phyloP scores from a whole-genome alignment of 2,797 vertebrate species.

The Gymnocypris eckloni region DNA sequence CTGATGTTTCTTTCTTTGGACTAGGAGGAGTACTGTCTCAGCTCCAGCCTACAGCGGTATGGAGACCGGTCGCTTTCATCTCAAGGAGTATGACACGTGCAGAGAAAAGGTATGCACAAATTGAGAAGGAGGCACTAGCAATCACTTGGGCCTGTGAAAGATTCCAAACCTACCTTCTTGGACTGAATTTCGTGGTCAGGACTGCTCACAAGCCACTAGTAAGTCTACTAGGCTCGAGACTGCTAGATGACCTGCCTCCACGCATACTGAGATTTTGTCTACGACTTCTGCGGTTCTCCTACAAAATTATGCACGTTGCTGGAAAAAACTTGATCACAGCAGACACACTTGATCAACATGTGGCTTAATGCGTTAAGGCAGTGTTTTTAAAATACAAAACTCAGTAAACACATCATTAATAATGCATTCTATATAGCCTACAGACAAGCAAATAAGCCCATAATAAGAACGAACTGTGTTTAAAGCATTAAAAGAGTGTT shows the following conservation, averaged over 20 bases:
- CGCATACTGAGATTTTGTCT: neutral
- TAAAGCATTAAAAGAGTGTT: too few relatives aligned
- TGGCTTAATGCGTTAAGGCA: too few relatives aligned
- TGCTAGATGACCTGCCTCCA: slow-evolving; percentile 31
- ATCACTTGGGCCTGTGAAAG: slow-evolving; percentile 27
- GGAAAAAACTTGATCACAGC: slow-evolving; percentile 33
- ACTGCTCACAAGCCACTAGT: slow-evolving; percentile 38
- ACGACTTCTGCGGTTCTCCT: slow-evolving; percentile 7
- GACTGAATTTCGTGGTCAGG: slow-evolving; percentile 13
- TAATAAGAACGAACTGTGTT: too few relatives aligned
- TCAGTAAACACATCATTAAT: too few relatives aligned
- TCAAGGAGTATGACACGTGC: neutral
- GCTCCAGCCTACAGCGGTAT: neutral
- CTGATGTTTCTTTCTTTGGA: slow-evolving; percentile 4
- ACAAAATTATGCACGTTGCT: slow-evolving; percentile 14
- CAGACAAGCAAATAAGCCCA: too few relatives aligned
- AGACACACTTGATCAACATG: neutral
- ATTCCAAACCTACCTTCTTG: slow-evolving; percentile 5
- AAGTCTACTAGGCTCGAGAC: neutral
- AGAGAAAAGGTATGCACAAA: slow-evolving; percentile 4
- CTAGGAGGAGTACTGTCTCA: neutral
- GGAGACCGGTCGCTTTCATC: slow-evolving; percentile 5
- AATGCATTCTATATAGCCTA: too few relatives aligned
- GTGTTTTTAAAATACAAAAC: too few relatives aligned
- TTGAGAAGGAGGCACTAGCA: slow-evolving; percentile 14